Base-by-base conservation (phyloP, 2,888 invertebrate genomes). In the Mythimna vitellina region DNA sequence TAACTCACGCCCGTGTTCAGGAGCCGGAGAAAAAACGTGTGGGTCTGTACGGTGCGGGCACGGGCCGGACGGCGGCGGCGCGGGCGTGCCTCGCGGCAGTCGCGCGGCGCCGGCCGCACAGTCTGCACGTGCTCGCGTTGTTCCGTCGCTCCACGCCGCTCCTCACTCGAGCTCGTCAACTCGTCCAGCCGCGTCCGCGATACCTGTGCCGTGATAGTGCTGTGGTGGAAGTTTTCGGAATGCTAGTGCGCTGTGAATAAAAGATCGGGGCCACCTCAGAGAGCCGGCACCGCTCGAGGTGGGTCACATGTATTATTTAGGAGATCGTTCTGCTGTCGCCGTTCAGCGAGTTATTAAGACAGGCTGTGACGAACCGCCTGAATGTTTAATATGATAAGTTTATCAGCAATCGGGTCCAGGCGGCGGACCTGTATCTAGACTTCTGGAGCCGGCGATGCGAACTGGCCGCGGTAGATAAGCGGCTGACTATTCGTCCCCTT, bases 201-300 rank as follows among this genome's bases (percentile, higher is more conserved):
- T 81, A 76, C 73, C 73, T 77, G 78, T 84, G 78, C 72, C 73
- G 91, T 90, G 90, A 80, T 88, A 88, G 89, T 89, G 89, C 78
- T 86, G 69, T 87, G 86, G 87, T 91, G 89, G 78, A 83, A 77
- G 79, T 79, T 75, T 78, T 80, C 66, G 79, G 83, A 84, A 90
- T 90, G 88, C 78, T 88, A 86, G 92, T 92, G 90, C 81, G 80
- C 73, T 87, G 91, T 92, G 92, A 90, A 89, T 92, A 83, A 89
- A 89, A 88, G 80, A 89, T 87, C 88, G 88, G 80, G 89, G 90
- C 89, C 88, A 87, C 89, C 88, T 87, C 88, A 83, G 89, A 89
- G 88, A 89, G 91, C 92, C 89, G 91, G 89, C 93, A 90, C 92
- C 91, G 93, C 90, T 90, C 87, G 88, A 93, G 93, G 94, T 93